phyloP scores from a whole-genome alignment of 2,888 invertebrate genomes.

The Thecocarcelia acutangulata region DNA sequence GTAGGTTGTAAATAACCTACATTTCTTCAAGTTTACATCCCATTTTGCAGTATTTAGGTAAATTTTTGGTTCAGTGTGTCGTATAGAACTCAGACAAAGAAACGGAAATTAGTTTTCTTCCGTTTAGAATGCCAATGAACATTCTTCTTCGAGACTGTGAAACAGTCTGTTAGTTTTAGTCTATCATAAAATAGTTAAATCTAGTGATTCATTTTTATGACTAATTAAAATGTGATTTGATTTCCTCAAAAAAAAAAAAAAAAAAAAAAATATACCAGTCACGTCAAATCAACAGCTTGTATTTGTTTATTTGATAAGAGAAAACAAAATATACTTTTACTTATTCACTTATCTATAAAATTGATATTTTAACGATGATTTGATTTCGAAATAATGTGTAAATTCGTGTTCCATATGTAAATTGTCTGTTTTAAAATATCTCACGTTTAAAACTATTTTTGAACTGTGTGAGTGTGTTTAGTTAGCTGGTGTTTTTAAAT shows the following conservation, averaged over 20 bases:
- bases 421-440: slow-evolving; percentile 12
- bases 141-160: too few species aligned
- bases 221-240: slow-evolving; percentile 27
- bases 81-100: too few species aligned
- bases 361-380: slow-evolving; percentile 19
- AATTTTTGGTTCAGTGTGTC: too few species aligned
- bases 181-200: slow-evolving; percentile 10
- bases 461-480: slow-evolving; percentile 7
- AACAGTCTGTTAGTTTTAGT: too few species aligned
- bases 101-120: too few species aligned
- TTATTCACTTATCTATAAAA: slow-evolving; percentile 12
- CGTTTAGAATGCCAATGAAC: too few species aligned
- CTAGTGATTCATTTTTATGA: slow-evolving; percentile 20
- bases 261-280: too few species aligned
- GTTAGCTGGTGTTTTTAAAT: neutral
- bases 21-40: too few species aligned
- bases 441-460: slow-evolving; percentile 11
- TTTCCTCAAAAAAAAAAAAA: slow-evolving; percentile 24
- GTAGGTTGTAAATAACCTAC: too few species aligned
- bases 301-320: slow-evolving; percentile 8
- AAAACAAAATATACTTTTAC: neutral
- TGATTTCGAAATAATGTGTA: neutral
- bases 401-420: slow-evolving; percentile 7
- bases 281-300: slow-evolving; percentile 27
- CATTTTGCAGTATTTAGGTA: too few species aligned